Evolutionary conservation across 2,888 invertebrate species (phyloP), one percentile per base, ranked within the genome.

Genomic region (Tyria jacobaeae): DNA sequence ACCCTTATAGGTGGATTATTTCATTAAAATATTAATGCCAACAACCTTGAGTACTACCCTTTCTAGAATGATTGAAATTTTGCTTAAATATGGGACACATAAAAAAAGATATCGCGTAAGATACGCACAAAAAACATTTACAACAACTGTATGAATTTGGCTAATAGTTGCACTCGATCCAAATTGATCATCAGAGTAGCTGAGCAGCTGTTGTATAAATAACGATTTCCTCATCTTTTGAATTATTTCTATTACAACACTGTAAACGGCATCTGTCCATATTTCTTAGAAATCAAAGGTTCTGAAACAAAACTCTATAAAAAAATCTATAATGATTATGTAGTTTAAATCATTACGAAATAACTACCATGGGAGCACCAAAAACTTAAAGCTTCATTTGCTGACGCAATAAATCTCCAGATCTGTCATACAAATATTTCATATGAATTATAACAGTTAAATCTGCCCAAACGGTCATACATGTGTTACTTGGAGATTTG

Each of bases 361-460:
- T 44, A 25, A 44, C 44, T 21, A 21, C 44, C 24, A 56, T 17
- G 27, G 31, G 15, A 25, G 31, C 21, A 56, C 47, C 56, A 56
- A 24, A 55, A 56, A 34, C 47, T 17, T 47, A 35, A 56, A 24
- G 47, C 24, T 34, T 56, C 47, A 15, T 48, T 61, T 64, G 60
- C 64, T 73, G 54, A 57, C 64, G 64, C 62, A 75, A 72, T 68
- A 70, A 69, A 74, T 60, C 52, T 57, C 65, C 64, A 67, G 68
- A 70, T 64, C 63, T 75, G 76, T 76, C 73, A 69, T 63, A 63
- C 31, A 59, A 60, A 62, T 68, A 70, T 75, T 70, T 69, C 67
- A 64, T 73, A 60, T 68, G 41, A 76, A 64, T 67, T 73, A 71
- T 68, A 61, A 68, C 57, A 50, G 49, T 69, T 61, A 69, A 73